Evolutionary conservation across 2,888 invertebrate species (phyloP).

Genomic region (Deilephila porcellus): DNA sequence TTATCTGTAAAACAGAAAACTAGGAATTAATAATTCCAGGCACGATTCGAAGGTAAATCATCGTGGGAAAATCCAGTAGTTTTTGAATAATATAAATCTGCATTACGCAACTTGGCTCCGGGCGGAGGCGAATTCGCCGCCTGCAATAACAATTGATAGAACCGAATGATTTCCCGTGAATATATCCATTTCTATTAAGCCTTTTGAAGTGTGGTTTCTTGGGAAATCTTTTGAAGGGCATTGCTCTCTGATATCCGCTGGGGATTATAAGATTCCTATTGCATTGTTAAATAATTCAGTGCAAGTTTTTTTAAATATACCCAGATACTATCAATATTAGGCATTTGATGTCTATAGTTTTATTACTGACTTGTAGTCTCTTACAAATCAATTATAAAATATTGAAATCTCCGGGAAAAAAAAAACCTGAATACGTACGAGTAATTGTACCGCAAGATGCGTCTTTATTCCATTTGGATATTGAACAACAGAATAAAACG

Average conservation of each 20-base stretch:
- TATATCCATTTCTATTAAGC: not conserved
- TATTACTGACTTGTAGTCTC: no score
- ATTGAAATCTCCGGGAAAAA: no score
- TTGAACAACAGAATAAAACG: not conserved
- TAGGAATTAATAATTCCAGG: not conserved
- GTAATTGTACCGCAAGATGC: no score
- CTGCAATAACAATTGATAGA: conserved; percentile 14
- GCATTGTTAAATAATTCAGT: no score
- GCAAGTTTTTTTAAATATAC: no score
- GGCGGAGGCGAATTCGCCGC: not conserved
- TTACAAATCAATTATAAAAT: no score
- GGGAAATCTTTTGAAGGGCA: not conserved
- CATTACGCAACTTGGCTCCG: not conserved
- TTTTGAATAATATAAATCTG: not conserved
- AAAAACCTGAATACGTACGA: no score
- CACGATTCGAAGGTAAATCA: conserved; percentile 8
- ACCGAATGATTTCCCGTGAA: not conserved
- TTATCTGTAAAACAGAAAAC: not conserved
- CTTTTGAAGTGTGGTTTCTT: not conserved
- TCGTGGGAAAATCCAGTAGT: not conserved
- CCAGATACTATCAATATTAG: not conserved
- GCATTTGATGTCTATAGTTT: no score
- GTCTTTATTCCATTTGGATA: not conserved
- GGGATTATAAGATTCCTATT: not conserved
- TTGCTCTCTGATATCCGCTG: no score